Conservation (phyloP, 2,797 vertebrate species). For the Rhynchotus rufescens region DNA sequence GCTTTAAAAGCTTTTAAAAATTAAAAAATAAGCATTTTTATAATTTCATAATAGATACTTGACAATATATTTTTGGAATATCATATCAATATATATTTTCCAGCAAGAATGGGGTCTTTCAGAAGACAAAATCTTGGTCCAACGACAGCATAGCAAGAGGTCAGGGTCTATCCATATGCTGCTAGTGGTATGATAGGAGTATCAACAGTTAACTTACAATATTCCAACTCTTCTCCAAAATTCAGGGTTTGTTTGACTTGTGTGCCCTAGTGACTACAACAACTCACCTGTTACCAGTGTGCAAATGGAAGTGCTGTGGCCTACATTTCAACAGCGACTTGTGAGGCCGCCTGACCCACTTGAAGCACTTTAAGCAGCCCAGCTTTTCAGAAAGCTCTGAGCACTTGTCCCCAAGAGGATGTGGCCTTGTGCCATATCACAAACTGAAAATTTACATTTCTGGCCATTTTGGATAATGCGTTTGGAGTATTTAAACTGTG, state of each 20-base stretch:
- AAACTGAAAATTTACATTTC: not conserved
- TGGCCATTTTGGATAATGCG: not conserved
- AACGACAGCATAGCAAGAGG: rapidly evolving
- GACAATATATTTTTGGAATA: not conserved
- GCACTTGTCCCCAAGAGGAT: not conserved
- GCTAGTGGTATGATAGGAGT: not conserved
- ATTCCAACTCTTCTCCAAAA: not conserved
- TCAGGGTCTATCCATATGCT: not conserved
- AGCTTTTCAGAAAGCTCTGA: not conserved
- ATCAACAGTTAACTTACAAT: not conserved
- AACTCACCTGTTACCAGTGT: not conserved
- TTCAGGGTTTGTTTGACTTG: not conserved
- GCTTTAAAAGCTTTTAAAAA: not conserved
- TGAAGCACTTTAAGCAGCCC: not conserved
- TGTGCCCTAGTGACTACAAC: not conserved
- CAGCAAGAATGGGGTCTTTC: not conserved
- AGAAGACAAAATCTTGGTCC: not conserved
- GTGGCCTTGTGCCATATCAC: not conserved
- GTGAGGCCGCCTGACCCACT: slow-evolving; percentile 9
- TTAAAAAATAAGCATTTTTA: not conserved
- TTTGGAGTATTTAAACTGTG: not conserved
- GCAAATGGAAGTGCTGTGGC: slow-evolving; percentile 21
- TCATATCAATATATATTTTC: not conserved
- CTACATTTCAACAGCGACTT: slow-evolving; percentile 20
- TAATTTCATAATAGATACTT: not conserved